Conservation (phyloP, 2,113 vertebrate genomes). For the Phoenicopterus ruber region DNA sequence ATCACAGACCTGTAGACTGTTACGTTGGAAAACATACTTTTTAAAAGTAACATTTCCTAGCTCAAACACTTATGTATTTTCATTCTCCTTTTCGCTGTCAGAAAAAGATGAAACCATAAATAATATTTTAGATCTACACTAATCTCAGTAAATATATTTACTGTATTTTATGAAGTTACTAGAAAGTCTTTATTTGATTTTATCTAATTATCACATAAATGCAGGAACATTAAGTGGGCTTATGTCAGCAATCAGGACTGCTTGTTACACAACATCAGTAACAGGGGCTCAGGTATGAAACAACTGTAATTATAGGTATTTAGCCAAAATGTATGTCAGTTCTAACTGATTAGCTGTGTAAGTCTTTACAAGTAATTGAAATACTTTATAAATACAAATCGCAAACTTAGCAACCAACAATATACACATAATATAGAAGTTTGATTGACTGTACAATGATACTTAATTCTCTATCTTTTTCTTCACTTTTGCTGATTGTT, state of each 20-base stretch:
- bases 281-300: constrained; percentile 75
- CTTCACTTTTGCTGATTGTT: background rate
- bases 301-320: constrained; percentile 78
- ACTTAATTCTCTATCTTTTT: background rate
- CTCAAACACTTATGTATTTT: background rate
- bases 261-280: constrained; percentile 76
- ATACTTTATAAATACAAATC: constrained; percentile 70
- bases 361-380: constrained; percentile 72
- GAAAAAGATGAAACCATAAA: constrained; percentile 22
- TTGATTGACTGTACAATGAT: background rate
- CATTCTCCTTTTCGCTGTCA: background rate
- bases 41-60: background rate
- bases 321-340: constrained; percentile 72
- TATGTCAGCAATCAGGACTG: constrained; percentile 73
- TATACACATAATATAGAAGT: background rate
- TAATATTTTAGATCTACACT: background rate
- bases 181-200: constrained; percentile 72
- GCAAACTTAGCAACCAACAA: constrained; percentile 62
- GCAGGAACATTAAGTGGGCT: constrained; percentile 65
- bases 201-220: constrained; percentile 69
- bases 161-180: constrained; percentile 54
- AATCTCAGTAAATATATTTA: constrained; percentile 19
- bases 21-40: background rate
- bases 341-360: constrained; percentile 68
- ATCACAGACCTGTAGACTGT: background rate